Evolutionary conservation across 2,888 invertebrate genomes (phyloP).

Genomic region (Agrilus cyanescens): DNA sequence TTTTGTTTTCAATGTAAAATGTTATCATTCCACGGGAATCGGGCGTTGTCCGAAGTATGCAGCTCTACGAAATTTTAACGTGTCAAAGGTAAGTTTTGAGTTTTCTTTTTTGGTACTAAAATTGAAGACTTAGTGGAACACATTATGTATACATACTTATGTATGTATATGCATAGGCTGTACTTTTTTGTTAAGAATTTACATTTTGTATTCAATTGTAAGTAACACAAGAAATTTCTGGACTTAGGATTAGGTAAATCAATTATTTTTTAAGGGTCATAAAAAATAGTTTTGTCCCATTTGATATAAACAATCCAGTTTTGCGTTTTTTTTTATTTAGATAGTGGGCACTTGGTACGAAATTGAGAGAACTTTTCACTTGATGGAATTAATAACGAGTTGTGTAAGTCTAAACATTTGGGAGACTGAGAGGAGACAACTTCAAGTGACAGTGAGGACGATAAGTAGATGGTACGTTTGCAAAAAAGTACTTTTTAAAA

Average conservation of each 20-base stretch:
- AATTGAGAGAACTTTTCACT: conserved; percentile 63
- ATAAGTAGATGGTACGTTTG: conserved; percentile 51
- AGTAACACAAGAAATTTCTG: no score
- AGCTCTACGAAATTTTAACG: conserved; percentile 52
- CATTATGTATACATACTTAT: background rate
- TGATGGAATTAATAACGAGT: conserved; percentile 57
- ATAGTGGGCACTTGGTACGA: conserved; percentile 63
- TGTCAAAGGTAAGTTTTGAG: conserved; percentile 45
- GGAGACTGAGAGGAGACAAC: conserved; percentile 39
- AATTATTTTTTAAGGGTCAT: background rate
- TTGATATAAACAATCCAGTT: no score
- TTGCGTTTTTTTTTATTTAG: no score
- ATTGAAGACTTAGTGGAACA: background rate
- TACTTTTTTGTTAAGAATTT: conserved; percentile 1
- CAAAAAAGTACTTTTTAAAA: background rate
- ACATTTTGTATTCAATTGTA: no score
- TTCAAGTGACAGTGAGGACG: conserved; percentile 51
- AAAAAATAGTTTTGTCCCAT: no score
- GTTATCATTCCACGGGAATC: conserved; percentile 37
- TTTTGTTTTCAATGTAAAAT: no score
- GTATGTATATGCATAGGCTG: conserved; percentile 1
- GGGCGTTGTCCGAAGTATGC: conserved; percentile 59
- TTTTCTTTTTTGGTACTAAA: background rate
- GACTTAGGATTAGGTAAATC: background rate
- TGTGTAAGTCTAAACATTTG: conserved; percentile 54